Evolutionary conservation across 53 echinoderm and acorn worm genomes (phyloP), one percentile per base, ranked within the genome.

Genomic region (Henricia sp.): DNA sequence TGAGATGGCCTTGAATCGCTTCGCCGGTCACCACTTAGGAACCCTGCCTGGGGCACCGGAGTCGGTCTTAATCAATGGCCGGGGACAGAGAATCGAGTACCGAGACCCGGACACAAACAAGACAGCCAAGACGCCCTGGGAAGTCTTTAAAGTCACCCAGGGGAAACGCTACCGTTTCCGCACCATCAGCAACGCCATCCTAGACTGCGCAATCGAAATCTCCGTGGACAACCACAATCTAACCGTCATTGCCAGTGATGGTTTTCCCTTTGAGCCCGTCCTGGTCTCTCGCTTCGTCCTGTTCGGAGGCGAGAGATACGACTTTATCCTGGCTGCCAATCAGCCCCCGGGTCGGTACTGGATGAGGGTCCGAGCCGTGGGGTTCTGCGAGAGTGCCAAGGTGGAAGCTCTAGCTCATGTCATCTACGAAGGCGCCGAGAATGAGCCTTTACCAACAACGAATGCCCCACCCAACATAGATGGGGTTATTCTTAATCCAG

Each of bases 161-260:
- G 92, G 88, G 13, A 68, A 39, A 32, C 68, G 92, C 13, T 88
- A 95, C 46, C 88, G 95, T 46, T 95, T 95, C 67, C 86, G 95
- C 6, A 57, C 93, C 19, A 85, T 92, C 35, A 88, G 92, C 43
- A 93, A 90, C 62, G 83, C 85, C 55, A 85, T 59, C 37, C 73
- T 78, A 32, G 71, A 74, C 17, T 95, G 95, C 26, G 68, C 92
- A 11, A 66, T 95, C 14, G 77, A 71, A 2, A 51, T 95, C 1
- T 88, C 92, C 0, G 12, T 95, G 0, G 95, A 95, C 41, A 14
- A 63, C 13, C 95, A 95, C 48, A 84, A 41, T 4, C 52, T 95
- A 52, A 92, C 84, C 8, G 75, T 92, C 23, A 95, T 95, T 16
- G 85, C 95, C 13, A 85, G 82, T 42, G 95, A 95, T 70, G 95